Conservation (phyloP, 2,113 vertebrate genomes). For the Mixornis gularis region DNA sequence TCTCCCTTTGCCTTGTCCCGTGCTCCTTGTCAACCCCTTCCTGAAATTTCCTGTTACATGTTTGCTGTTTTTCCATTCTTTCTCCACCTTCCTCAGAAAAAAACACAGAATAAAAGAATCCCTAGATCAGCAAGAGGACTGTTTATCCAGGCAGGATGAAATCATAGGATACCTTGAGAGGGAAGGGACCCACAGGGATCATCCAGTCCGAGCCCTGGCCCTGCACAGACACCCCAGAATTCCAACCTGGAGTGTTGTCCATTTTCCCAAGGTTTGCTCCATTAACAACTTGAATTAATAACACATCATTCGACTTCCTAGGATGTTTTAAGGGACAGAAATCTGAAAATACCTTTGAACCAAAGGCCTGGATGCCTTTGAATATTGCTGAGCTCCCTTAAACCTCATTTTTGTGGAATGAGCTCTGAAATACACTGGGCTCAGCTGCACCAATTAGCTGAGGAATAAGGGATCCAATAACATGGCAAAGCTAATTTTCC, state of each 20-base stretch:
- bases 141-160: background rate
- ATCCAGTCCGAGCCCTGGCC: background rate
- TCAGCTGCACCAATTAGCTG: background rate
- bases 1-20: background rate
- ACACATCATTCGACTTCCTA: background rate
- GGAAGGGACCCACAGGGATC: background rate
- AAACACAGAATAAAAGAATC: background rate
- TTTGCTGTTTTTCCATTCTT: background rate
- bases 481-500: background rate
- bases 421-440: background rate
- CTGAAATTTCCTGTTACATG: background rate
- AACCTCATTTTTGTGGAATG: background rate
- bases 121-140: background rate
- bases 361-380: background rate
- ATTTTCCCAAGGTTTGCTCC: background rate
- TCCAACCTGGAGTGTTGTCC: background rate
- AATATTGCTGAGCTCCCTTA: rapidly evolving
- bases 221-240: background rate
- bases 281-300: background rate
- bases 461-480: background rate
- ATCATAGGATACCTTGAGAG: background rate
- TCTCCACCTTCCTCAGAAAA: background rate
- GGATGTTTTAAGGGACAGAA: background rate
- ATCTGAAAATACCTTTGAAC: background rate
- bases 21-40: background rate